phyloP scores from a whole-genome alignment of 2,113 vertebrate genomes.

The Sinocyclocheilus grahami region DNA sequence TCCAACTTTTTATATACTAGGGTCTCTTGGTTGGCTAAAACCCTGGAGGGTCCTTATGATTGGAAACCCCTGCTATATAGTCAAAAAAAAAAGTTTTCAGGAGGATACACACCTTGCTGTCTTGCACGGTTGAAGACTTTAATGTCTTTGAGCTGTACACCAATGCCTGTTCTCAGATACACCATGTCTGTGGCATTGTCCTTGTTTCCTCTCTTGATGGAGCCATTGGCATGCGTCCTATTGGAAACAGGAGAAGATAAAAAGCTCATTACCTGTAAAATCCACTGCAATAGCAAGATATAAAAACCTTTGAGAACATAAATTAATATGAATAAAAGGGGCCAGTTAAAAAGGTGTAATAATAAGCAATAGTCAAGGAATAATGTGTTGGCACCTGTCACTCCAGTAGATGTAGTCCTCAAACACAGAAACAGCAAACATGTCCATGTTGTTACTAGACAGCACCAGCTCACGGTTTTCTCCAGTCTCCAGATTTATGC shows the following conservation, averaged over 20 bases:
- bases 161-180: conserved; percentile 90
- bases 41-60: neutral
- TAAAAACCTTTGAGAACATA: neutral
- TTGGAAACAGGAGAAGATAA: conserved; percentile 23
- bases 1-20: neutral
- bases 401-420: conserved; percentile 98
- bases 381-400: conserved; percentile 78
- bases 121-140: conserved; percentile 95
- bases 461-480: conserved; percentile 91
- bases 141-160: conserved; percentile 96
- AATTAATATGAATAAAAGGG: neutral
- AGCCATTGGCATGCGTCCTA: conserved; percentile 95
- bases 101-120: conserved; percentile 81
- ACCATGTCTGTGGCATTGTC: conserved; percentile 93
- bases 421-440: conserved; percentile 97
- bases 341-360: neutral
- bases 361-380: accelerated
- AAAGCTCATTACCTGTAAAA: neutral
- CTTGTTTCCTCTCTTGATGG: conserved; percentile 94
- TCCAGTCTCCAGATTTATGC: conserved; percentile 91
- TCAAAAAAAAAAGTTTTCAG: neutral
- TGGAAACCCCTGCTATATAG: neutral
- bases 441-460: conserved; percentile 97
- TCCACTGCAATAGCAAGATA: neutral
- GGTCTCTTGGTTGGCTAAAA: neutral